phyloP scores from a whole-genome alignment of 2,797 vertebrate genomes.

The Australoheros facetus region DNA sequence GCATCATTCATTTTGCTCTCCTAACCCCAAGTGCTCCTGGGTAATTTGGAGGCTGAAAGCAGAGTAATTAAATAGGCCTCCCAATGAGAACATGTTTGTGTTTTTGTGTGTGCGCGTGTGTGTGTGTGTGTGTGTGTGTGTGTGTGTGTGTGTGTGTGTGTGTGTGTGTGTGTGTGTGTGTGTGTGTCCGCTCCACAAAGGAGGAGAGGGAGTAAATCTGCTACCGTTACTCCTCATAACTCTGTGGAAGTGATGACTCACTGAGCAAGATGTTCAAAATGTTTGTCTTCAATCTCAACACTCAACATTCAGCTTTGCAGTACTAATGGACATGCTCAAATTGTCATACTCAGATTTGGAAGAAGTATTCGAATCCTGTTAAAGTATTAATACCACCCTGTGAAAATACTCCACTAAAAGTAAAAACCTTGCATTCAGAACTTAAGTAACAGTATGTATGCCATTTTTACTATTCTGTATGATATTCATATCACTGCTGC shows the following conservation, averaged over 20 bases:
- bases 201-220: constrained; percentile 48
- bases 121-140: constrained; percentile 52
- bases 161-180: constrained; percentile 24
- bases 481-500: too few species aligned
- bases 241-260: constrained; percentile 26
- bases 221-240: constrained; percentile 49
- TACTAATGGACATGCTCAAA: not conserved
- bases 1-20: constrained; percentile 56
- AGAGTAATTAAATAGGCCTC: constrained; percentile 81
- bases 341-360: too few species aligned
- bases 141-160: constrained; percentile 6
- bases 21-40: constrained; percentile 70
- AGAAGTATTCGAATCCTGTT: not conserved
- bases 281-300: not conserved
- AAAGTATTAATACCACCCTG: not conserved
- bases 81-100: constrained; percentile 66
- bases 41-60: constrained; percentile 77
- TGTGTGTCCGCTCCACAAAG: constrained; percentile 18
- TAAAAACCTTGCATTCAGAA: not conserved
- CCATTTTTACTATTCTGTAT: not conserved
- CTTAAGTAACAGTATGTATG: not conserved
- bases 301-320: not conserved
- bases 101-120: constrained; percentile 41
- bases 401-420: not conserved
- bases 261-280: constrained; percentile 19